These are phyloP conservation scores for Taenaris catops DNA, from an alignment of 2,888 invertebrate species.

Conservation along the genomic window DNA sequence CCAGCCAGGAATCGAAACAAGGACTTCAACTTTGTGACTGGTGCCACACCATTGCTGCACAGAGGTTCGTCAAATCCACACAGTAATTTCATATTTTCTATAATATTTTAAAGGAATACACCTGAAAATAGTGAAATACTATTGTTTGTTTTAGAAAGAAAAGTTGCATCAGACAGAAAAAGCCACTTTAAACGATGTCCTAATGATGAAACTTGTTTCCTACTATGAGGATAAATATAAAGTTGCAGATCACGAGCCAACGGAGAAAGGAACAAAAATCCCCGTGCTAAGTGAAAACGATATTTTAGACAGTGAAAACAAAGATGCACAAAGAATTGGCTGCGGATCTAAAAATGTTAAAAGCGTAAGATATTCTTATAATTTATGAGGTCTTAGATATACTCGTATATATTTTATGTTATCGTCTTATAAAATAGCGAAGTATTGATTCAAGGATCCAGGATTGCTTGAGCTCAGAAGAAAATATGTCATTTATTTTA, in stretches of 20 bases:
- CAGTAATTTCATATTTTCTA: not conserved
- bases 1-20: too few relatives aligned
- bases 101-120: not conserved
- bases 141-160: constrained; percentile 9
- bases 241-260: constrained; percentile 28
- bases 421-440: too few relatives aligned
- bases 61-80: not conserved
- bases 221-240: constrained; percentile 58
- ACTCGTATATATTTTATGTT: too few relatives aligned
- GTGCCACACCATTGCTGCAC: too few relatives aligned
- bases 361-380: constrained; percentile 3
- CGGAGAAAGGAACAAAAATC: constrained; percentile 15
- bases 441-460: too few relatives aligned
- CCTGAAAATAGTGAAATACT: constrained; percentile 1
- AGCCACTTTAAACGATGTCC: constrained; percentile 35
- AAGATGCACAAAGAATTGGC: constrained; percentile 4
- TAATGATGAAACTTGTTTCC: constrained; percentile 58
- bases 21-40: too few relatives aligned
- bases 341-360: constrained; percentile 1
- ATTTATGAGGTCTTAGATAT: not conserved
- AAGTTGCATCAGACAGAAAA: constrained; percentile 28
- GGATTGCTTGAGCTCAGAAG: too few relatives aligned
- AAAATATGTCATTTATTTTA: too few relatives aligned
- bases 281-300: constrained; percentile 7
- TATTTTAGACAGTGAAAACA: constrained; percentile 5